phyloP scores from a whole-genome alignment of 1,140 invertebrate genomes.

The Achroia grisella region DNA sequence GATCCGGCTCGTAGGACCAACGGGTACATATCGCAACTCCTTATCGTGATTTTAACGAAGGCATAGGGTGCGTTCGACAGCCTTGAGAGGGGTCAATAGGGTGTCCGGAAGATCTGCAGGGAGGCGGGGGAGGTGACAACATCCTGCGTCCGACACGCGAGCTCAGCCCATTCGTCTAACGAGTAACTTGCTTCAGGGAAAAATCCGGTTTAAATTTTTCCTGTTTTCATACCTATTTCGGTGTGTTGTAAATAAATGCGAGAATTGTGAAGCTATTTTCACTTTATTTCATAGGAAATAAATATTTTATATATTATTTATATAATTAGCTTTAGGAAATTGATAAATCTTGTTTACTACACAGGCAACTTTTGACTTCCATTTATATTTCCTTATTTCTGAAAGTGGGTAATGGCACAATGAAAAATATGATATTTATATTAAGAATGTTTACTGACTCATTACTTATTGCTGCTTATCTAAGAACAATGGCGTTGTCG shows the following conservation, averaged over 20 bases:
- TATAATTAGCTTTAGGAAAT: too few species aligned
- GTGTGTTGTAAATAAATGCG: not conserved
- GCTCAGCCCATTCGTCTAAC: constrained; percentile 39
- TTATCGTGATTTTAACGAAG: constrained; percentile 57
- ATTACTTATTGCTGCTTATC: too few species aligned
- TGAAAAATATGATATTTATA: too few species aligned
- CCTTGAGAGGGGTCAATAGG: constrained; percentile 25
- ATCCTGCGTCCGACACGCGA: constrained; percentile 44
- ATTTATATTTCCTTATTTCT: too few species aligned
- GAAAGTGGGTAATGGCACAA: too few species aligned
- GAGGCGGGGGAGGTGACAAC: constrained; percentile 17
- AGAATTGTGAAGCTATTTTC: too few species aligned
- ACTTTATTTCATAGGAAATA: too few species aligned
- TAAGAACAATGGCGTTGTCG: too few species aligned
- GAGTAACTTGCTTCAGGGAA: constrained; percentile 33
- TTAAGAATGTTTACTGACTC: too few species aligned
- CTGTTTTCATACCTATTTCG: not conserved
- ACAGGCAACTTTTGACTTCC: too few species aligned
- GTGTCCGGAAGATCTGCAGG: constrained; percentile 18
- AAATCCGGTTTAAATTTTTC: constrained; percentile 20
- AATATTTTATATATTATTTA: too few species aligned
- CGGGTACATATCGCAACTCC: constrained; percentile 24
- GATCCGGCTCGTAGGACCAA: constrained; percentile 18
- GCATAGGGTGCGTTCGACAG: constrained; percentile 59
- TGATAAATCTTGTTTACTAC: too few species aligned